phyloP scores from a whole-genome alignment of 2,888 invertebrate species.

The Polydrusus cervinus region DNA sequence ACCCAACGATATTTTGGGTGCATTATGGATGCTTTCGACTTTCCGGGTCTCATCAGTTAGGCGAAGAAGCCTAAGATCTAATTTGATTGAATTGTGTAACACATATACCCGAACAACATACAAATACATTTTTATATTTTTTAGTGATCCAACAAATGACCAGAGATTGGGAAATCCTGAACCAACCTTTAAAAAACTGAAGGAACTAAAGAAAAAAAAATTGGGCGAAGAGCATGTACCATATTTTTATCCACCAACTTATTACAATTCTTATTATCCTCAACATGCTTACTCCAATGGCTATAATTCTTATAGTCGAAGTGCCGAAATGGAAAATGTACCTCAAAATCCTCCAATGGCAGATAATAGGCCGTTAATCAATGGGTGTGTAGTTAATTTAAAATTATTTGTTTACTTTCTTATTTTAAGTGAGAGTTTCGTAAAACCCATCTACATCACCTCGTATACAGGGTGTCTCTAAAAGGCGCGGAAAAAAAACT shows the following conservation, averaged over 20 bases:
- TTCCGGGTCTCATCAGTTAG: too few relatives aligned
- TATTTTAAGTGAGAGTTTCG: too few relatives aligned
- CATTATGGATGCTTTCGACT: too few relatives aligned
- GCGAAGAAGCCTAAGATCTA: too few relatives aligned
- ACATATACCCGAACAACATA: too few relatives aligned
- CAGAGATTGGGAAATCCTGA: slow-evolving; percentile 1
- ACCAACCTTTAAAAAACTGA: neutral
- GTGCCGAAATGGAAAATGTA: neutral
- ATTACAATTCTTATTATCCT: neutral
- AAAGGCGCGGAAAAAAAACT: too few relatives aligned
- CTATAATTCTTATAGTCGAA: neutral
- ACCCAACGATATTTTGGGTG: too few relatives aligned
- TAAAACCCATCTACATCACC: too few relatives aligned
- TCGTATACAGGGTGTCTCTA: too few relatives aligned
- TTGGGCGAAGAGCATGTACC: neutral
- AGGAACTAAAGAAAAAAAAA: neutral
- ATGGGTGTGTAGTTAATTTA: neutral
- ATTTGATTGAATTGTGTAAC: too few relatives aligned
- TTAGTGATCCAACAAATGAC: neutral
- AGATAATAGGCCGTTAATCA: neutral
- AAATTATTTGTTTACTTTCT: too few relatives aligned
- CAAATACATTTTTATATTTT: neutral
- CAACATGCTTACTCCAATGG: neutral
- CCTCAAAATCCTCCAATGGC: neutral
- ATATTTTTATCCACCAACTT: neutral